These are phyloP conservation scores for Ibidorhyncha struthersii DNA, from an alignment of 2,113 vertebrate genomes.

Conservation along the genomic window DNA sequence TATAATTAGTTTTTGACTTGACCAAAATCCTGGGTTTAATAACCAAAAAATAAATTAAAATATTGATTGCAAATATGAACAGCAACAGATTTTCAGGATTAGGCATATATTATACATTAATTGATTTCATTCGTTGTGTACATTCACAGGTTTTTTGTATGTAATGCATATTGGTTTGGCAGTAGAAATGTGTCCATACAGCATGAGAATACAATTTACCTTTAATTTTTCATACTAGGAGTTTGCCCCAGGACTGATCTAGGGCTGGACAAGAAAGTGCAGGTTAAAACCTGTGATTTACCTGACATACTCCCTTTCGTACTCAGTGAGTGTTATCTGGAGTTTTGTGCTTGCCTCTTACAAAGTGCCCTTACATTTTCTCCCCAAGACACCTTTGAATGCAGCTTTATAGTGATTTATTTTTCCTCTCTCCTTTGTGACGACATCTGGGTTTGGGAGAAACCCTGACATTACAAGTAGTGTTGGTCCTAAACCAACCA, in stretches of 20 bases:
- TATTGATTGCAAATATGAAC: fast-evolving
- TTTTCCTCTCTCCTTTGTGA: neutral
- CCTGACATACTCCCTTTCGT: neutral
- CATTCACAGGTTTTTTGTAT: neutral
- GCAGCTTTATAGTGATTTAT: neutral
- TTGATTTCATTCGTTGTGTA: neutral
- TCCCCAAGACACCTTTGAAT: neutral
- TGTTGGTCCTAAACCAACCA: neutral
- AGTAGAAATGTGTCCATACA: neutral
- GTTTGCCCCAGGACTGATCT: neutral
- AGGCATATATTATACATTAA: neutral
- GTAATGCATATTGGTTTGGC: neutral
- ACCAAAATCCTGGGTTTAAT: neutral
- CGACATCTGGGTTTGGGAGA: neutral
- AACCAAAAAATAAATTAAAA: neutral
- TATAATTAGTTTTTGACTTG: neutral
- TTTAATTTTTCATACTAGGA: neutral
- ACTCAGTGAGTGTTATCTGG: neutral
- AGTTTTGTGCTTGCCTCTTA: neutral
- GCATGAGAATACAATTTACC: neutral
- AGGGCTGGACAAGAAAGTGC: neutral
- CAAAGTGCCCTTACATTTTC: neutral
- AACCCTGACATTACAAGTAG: neutral
- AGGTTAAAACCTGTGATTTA: neutral
- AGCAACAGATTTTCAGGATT: neutral